Evolutionary conservation across 2,797 vertebrate genomes (phyloP).

Genomic region (Cyprinodon diabolis): DNA sequence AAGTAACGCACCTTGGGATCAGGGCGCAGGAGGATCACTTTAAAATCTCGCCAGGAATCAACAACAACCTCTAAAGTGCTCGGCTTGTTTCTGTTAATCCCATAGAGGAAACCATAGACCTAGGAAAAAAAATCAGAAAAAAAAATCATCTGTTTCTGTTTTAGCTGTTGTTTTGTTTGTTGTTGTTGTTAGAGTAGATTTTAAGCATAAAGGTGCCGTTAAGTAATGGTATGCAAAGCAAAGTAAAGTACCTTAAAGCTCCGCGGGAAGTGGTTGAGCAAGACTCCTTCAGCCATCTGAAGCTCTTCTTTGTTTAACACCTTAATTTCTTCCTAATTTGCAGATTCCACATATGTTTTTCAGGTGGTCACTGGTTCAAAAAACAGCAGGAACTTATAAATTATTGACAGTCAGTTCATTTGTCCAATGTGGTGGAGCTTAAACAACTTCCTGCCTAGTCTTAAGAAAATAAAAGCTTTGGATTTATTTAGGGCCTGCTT

Average conservation of each 20-base stretch:
- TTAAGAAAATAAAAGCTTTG: neutral
- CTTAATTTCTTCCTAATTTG: constrained; percentile 46
- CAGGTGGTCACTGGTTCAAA: neutral
- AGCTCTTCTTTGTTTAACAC: constrained; percentile 51
- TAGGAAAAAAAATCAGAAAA: constrained; percentile 10
- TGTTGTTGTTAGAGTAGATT: neutral
- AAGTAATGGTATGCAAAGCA: too few species aligned
- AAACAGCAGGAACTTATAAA: neutral
- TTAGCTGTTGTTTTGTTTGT: too few species aligned
- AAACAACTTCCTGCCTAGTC: neutral
- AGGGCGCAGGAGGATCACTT: constrained; percentile 62
- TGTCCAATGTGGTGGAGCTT: neutral
- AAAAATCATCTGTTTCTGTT: neutral
- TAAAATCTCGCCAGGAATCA: constrained; percentile 73
- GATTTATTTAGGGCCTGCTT: neutral
- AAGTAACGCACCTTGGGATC: constrained; percentile 51
- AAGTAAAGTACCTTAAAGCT: constrained; percentile 51
- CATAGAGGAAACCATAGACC: constrained; percentile 64
- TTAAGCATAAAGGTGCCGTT: neutral
- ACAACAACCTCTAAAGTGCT: constrained; percentile 57
- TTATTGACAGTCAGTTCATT: neutral
- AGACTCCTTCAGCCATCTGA: constrained; percentile 51
- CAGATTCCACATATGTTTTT: neutral
- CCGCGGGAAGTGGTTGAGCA: constrained; percentile 57
- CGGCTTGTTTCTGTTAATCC: constrained; percentile 60